These are phyloP conservation scores for Zygaena filipendulae DNA, from an alignment of 2,888 invertebrate species.

Conservation along the genomic window DNA sequence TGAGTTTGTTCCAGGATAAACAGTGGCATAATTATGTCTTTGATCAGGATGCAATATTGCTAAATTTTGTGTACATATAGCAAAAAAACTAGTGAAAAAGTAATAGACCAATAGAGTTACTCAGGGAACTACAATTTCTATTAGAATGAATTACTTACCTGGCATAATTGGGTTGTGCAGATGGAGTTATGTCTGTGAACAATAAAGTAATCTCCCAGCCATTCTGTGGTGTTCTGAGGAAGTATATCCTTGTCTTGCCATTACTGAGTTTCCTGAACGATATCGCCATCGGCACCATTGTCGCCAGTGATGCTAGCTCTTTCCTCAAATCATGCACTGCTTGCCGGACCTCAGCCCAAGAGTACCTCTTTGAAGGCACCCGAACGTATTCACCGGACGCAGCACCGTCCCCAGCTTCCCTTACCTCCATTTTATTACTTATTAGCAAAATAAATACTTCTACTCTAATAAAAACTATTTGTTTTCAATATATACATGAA, in stretches of 20 bases:
- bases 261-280: constrained; percentile 82
- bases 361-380: constrained; percentile 51
- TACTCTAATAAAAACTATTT: too few relatives aligned
- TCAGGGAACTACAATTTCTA: too few relatives aligned
- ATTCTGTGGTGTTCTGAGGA: constrained; percentile 87
- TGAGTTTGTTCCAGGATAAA: too few relatives aligned
- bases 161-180: constrained; percentile 63
- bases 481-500: too few relatives aligned
- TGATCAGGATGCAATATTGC: too few relatives aligned
- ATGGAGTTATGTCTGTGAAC: constrained; percentile 83
- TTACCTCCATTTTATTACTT: constrained; percentile 54
- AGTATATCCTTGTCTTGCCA: constrained; percentile 88
- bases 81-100: too few relatives aligned
- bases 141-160: constrained; percentile 32
- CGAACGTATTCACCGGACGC: constrained; percentile 46
- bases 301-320: constrained; percentile 80
- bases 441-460: constrained; percentile 30
- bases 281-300: constrained; percentile 85
- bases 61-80: too few relatives aligned
- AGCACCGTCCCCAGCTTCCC: constrained; percentile 58
- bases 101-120: too few relatives aligned
- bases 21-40: too few relatives aligned
- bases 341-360: constrained; percentile 84
- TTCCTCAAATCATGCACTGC: constrained; percentile 85
- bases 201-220: constrained; percentile 91